phyloP scores from a whole-genome alignment of 92 coral and sea anemone species.

The Diadumene lineata region DNA sequence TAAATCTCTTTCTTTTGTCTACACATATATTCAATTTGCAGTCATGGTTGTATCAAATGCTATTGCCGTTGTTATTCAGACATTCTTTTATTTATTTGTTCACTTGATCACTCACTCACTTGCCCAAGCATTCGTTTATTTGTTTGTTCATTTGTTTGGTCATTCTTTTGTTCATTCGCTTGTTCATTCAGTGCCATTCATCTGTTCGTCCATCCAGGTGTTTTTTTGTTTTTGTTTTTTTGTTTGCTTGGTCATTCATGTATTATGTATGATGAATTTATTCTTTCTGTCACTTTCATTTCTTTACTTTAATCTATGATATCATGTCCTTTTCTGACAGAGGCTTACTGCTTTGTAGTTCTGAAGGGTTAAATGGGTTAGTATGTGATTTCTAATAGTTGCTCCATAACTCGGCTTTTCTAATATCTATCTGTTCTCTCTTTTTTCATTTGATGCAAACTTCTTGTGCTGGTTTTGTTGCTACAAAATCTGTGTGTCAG shows the following conservation, averaged over 20 bases:
- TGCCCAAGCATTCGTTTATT: too few relatives aligned
- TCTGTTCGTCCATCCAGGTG: too few relatives aligned
- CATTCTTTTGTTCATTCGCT: too few relatives aligned
- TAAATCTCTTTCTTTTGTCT: too few relatives aligned
- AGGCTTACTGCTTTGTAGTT: slow-evolving; percentile 40
- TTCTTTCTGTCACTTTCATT: neutral
- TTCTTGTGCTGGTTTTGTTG: too few relatives aligned
- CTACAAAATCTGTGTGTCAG: too few relatives aligned
- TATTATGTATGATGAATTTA: neutral
- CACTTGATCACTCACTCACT: too few relatives aligned
- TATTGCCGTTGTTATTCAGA: neutral
- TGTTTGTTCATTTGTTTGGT: too few relatives aligned
- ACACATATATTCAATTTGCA: too few relatives aligned
- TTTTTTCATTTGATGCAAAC: too few relatives aligned
- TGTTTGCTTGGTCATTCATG: neutral
- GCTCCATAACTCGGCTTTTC: neutral
- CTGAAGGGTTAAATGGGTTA: slow-evolving; percentile 44
- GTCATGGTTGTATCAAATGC: too few relatives aligned
- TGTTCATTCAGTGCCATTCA: too few relatives aligned
- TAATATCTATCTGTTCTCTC: slow-evolving; percentile 7
- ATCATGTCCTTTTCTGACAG: slow-evolving; percentile 26
- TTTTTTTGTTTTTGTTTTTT: neutral
- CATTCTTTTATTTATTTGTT: neutral
- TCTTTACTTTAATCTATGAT: neutral
- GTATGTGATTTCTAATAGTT: slow-evolving; percentile 10